Base-by-base conservation (phyloP, 2,113 vertebrate genomes). In the Pluvialis apricaria region DNA sequence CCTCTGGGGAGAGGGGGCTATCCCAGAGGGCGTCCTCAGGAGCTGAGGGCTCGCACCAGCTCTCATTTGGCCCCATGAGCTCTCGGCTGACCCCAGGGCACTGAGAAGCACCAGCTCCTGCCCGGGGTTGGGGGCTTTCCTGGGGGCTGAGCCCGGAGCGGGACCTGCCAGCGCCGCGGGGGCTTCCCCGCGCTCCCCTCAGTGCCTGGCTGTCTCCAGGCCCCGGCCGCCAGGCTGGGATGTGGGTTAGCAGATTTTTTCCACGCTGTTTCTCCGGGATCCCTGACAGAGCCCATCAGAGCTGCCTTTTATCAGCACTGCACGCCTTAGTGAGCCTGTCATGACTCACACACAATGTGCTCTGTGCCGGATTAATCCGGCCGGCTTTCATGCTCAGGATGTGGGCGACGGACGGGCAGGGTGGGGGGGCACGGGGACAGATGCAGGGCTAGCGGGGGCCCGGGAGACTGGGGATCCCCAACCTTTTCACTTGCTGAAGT, bases 281-380 rank as follows among this genome's bases (percentile, higher is more conserved):
- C 96, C 94, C 96, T 97, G 97, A 97, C 97, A 96, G 96, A 98
- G 95, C 85, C 73, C 96, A 94, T 94, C 97, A 98, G 98, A 98
- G 97, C 98, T 98, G 98, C 93, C 97, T 98, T 98, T 97, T 96
- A 97, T 98, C 98, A 98, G 97, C 94, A 77, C 98, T 98, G 98
- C 98, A 98, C 96, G 98, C 98, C 99, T 97, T 99, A 98, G 98
- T 98, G 98, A 98, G 96, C 98, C 98, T 99, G 99, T 98, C 98
- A 98, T 97, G 98, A 97, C 98, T 97, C 71, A 86, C 96, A 98
- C 98, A 99, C 98, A 98, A 98, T 98, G 98, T 94, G 98, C 97
- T 99, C 98, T 98, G 98, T 97, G 98, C 98, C 34, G 52, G 71
- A 86, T 98, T 99, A 99, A 98, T 98, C 98, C 97, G 96, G 97